A percentile compares a stretch with the other conserved stretches of the same genome.
Conservation (phyloP, 1,140 invertebrate genomes). For the Anastatus disparis region DNA sequence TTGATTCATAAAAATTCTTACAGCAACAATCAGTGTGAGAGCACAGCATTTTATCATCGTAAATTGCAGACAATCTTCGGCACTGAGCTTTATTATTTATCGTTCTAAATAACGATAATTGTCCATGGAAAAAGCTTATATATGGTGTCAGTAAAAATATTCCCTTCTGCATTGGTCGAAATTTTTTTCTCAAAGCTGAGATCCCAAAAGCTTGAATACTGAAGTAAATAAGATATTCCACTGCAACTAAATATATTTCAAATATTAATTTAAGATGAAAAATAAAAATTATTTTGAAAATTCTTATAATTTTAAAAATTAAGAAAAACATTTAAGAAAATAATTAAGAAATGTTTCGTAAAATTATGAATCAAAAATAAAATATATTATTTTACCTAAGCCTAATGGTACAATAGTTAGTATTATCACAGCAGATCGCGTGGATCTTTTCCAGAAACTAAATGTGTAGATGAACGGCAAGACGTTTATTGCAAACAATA, state of each 20-base stretch:
- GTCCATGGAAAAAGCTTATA: conserved; percentile 58
- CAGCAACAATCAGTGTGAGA: conserved; percentile 46
- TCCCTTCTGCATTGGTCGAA: conserved; percentile 51
- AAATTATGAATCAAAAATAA: not conserved
- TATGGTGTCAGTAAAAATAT: conserved; percentile 58
- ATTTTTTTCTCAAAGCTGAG: too few relatives aligned
- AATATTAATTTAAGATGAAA: not conserved
- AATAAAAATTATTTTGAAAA: not conserved
- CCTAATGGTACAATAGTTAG: conserved; percentile 50
- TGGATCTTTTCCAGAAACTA: conserved; percentile 55
- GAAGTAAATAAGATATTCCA: too few relatives aligned
- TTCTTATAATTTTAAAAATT: not conserved
- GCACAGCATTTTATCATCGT: not conserved
- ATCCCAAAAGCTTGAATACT: not conserved
- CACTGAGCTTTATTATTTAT: conserved; percentile 55
- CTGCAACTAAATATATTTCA: conserved; percentile 49
- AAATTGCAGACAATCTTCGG: not conserved
- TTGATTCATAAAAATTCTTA: too few relatives aligned
- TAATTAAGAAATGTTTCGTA: not conserved
- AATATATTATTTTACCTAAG: conserved; percentile 48
- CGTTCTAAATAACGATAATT: conserved; percentile 50
- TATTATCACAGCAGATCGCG: conserved; percentile 46
- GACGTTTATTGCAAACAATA: conserved; percentile 55
- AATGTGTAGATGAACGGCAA: conserved; percentile 52
- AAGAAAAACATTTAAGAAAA: not conserved